Percentiles rank a stretch among this genome's conserved stretches.
Evolutionary conservation across 2,113 vertebrate species (phyloP).

Genomic region (Charadrius vociferus): DNA sequence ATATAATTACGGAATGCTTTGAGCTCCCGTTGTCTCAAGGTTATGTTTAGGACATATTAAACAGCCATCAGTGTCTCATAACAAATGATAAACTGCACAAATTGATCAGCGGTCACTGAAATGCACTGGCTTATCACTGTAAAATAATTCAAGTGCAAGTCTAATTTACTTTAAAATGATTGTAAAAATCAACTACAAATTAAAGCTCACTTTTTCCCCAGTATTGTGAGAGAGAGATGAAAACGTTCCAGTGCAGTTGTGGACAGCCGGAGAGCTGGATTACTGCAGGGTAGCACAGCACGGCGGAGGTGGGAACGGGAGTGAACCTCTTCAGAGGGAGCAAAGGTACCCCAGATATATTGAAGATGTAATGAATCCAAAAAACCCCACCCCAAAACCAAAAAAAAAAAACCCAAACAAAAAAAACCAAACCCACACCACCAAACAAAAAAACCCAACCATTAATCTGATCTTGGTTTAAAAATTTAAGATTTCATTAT

Average conservation of each 20-base stretch:
- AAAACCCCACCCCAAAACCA: not conserved
- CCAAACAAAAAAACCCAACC: too few relatives aligned
- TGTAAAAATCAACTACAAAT: not conserved
- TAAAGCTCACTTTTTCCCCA: not conserved
- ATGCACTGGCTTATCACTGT: not conserved
- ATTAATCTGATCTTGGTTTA: not conserved
- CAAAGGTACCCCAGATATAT: not conserved
- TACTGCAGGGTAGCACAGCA: accelerated
- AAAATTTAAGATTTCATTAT: not conserved
- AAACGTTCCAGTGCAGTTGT: not conserved
- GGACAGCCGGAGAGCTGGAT: not conserved
- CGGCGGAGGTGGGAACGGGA: not conserved
- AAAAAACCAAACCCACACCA: too few relatives aligned
- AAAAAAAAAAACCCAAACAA: not conserved
- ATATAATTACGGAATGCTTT: not conserved
- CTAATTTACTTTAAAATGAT: conserved; percentile 11
- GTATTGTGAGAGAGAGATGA: not conserved
- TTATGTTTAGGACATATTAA: conserved; percentile 34
- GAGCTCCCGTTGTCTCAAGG: conserved; percentile 26
- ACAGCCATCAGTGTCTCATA: not conserved
- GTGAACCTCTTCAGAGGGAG: not conserved
- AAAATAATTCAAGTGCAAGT: not conserved
- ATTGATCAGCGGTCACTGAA: not conserved
- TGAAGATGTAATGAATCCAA: not conserved
- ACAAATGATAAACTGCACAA: not conserved